Conservation (phyloP, 2,797 vertebrate genomes). For the Rhabdomys pumilio region DNA sequence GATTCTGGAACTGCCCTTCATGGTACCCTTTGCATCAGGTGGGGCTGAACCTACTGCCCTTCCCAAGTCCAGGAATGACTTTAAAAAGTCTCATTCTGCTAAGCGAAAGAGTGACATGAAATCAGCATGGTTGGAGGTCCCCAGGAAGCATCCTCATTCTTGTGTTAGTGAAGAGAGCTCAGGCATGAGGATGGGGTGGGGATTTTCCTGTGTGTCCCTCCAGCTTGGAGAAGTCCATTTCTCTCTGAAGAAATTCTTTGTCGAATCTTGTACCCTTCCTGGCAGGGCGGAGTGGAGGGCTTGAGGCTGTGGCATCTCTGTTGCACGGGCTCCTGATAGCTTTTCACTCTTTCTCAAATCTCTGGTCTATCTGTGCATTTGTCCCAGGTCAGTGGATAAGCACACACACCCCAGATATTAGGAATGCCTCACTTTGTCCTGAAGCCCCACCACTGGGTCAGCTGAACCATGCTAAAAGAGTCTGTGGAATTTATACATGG, state of each 20-base stretch:
- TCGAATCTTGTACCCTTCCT: not conserved
- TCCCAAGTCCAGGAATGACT: too few species aligned
- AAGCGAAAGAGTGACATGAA: not conserved
- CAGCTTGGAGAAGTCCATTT: too few species aligned
- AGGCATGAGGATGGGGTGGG: accelerated
- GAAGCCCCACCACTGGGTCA: not conserved
- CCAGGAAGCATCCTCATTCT: not conserved
- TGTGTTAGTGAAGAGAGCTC: not conserved
- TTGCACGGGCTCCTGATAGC: not conserved
- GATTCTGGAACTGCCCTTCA: not conserved
- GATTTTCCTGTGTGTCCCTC: accelerated
- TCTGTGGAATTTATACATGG: not conserved
- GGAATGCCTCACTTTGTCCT: accelerated
- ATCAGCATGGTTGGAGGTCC: accelerated
- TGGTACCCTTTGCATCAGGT: accelerated
- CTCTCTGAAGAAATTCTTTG: not conserved
- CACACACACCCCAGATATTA: too few species aligned
- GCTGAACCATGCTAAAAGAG: accelerated
- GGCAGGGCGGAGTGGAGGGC: too few species aligned
- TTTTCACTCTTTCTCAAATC: not conserved
- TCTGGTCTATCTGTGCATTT: accelerated
- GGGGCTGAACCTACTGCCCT: accelerated
- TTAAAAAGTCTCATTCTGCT: too few species aligned
- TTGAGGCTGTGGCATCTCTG: accelerated
- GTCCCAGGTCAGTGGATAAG: not conserved